Percentiles rank a stretch among this genome's conserved stretches.
Evolutionary conservation across 2,797 vertebrate species (phyloP).

Genomic region (Eupleurogrammus muticus): DNA sequence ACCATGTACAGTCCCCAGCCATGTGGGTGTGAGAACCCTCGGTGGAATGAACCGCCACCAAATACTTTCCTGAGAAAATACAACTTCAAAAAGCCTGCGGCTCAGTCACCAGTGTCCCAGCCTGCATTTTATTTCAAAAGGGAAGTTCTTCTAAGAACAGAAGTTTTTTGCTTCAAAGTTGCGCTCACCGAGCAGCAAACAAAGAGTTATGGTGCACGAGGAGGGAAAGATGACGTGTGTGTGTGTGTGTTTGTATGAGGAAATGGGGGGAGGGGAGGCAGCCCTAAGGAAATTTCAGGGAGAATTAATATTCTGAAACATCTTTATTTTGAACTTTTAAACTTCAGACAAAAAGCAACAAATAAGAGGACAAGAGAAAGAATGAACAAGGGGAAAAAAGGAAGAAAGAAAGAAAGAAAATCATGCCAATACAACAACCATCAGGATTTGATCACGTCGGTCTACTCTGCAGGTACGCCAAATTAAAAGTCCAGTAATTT

Average conservation of each 20-base stretch:
- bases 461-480: conserved; percentile 58
- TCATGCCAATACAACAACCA: conserved; percentile 77
- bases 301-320: conserved; percentile 54
- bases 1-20: conserved; percentile 21
- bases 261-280: background rate
- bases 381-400: conserved; percentile 34
- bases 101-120: background rate
- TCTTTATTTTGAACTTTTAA: conserved; percentile 82
- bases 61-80: conserved; percentile 24
- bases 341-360: conserved; percentile 73
- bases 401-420: conserved; percentile 57
- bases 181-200: conserved; percentile 11
- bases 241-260: background rate
- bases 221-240: conserved; percentile 36
- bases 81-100: background rate
- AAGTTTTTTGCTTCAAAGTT: background rate
- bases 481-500: conserved; percentile 66
- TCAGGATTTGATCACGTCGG: conserved; percentile 55
- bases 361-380: conserved; percentile 40
- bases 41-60: conserved; percentile 15
- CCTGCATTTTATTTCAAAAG: background rate
- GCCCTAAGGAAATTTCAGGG: conserved; percentile 2
- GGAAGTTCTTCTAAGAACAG: background rate
- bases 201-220: conserved; percentile 43
- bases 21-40: conserved; percentile 24